A percentile compares a stretch with the other conserved stretches of the same genome.
Conservation (phyloP, 2,797 vertebrate species). For the Sorex maritimensis region DNA sequence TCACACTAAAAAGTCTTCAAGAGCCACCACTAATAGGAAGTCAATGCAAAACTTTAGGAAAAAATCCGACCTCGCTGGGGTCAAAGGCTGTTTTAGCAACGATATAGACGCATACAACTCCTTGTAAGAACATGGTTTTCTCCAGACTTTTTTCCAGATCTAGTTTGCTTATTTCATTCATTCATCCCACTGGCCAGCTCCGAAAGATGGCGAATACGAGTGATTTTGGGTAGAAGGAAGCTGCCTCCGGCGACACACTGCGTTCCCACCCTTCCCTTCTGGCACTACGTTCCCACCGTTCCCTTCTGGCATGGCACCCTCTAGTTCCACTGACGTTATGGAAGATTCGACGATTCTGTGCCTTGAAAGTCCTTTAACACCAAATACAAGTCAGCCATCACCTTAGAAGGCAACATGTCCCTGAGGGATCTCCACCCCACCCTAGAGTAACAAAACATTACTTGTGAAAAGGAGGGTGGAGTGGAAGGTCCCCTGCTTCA, state of each 20-base stretch:
- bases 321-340: too few species aligned
- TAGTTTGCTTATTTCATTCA: not conserved
- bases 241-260: fast-evolving
- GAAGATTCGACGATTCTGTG: too few species aligned
- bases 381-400: not conserved
- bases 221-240: not conserved
- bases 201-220: not conserved
- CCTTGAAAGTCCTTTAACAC: too few species aligned
- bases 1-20: constrained; percentile 2
- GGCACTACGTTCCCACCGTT: too few species aligned
- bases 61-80: not conserved
- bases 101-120: too few species aligned
- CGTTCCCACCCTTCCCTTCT: too few species aligned
- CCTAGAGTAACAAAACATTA: not conserved
- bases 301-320: too few species aligned
- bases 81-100: not conserved
- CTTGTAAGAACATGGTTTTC: too few species aligned
- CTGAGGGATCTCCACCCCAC: too few species aligned
- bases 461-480: not conserved
- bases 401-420: not conserved
- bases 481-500: fast-evolving
- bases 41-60: not conserved
- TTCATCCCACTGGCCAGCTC: not conserved
- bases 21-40: fast-evolving
- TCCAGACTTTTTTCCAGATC: not conserved